A percentile compares a stretch with the other conserved stretches of the same genome.
Evolutionary conservation across 2,113 vertebrate genomes (phyloP).

Genomic region (Otis tarda): DNA sequence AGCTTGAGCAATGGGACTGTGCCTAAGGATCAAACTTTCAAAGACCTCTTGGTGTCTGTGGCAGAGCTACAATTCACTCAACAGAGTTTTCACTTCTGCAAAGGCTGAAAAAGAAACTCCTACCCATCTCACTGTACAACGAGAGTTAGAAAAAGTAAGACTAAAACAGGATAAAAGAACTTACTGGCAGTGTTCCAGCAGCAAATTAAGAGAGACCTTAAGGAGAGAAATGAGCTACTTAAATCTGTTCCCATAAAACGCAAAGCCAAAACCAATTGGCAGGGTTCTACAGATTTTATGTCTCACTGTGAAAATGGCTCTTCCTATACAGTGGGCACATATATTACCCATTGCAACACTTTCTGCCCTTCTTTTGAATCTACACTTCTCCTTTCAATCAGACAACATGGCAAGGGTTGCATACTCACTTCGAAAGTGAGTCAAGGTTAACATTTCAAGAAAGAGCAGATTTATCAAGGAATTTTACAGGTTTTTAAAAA

Average conservation of each 20-base stretch:
- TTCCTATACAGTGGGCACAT: background rate
- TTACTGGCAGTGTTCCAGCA: background rate
- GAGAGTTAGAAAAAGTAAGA: background rate
- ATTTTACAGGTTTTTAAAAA: no score
- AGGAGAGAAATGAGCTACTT: background rate
- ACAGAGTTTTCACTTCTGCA: background rate
- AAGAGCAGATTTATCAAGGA: background rate
- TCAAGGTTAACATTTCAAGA: background rate
- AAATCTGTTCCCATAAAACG: conserved; percentile 14
- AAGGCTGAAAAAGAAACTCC: background rate
- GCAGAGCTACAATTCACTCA: background rate
- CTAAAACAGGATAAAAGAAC: background rate
- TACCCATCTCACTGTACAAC: background rate
- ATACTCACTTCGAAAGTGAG: background rate
- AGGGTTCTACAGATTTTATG: background rate
- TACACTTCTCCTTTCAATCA: background rate
- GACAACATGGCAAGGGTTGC: background rate
- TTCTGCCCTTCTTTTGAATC: background rate
- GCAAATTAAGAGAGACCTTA: background rate
- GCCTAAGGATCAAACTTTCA: background rate
- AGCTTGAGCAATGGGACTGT: background rate
- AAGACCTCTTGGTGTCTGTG: background rate
- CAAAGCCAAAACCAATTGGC: background rate
- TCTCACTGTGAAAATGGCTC: background rate
- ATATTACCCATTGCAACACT: background rate